phyloP scores from a whole-genome alignment of 2,888 invertebrate species.

The Drosophila antonietae region DNA sequence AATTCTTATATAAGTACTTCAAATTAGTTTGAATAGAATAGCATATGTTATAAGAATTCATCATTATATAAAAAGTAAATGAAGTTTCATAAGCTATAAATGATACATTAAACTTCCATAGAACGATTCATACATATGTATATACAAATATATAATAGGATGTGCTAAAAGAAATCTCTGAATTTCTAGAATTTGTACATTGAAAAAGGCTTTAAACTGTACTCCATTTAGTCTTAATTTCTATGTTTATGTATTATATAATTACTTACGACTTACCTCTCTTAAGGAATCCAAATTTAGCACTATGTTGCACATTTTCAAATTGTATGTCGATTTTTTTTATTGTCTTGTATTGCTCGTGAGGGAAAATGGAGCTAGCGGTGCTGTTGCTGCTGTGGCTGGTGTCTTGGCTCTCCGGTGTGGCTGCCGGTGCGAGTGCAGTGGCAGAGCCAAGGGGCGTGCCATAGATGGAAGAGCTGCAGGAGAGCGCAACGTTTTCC shows the following conservation, averaged over 20 bases:
- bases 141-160: neutral
- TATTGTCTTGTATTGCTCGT: constrained; percentile 72
- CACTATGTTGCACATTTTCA: constrained; percentile 78
- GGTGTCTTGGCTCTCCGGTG: constrained; percentile 33
- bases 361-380: constrained; percentile 62
- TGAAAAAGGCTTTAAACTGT: neutral
- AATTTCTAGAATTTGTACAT: neutral
- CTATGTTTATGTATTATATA: neutral
- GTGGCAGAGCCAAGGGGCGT: constrained; percentile 51
- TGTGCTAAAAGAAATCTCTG: neutral
- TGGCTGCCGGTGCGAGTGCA: constrained; percentile 9
- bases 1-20: neutral
- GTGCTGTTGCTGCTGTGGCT: constrained; percentile 35
- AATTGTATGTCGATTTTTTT: constrained; percentile 81
- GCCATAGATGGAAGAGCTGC: constrained; percentile 53
- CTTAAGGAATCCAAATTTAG: constrained; percentile 78
- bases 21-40: neutral
- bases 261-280: constrained; percentile 68
- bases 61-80: too few species aligned
- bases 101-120: too few species aligned
- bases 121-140: too few species aligned
- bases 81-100: too few species aligned
- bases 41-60: too few species aligned
- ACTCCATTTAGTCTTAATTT: neutral
- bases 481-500: constrained; percentile 49